A percentile compares a stretch with the other conserved stretches of the same genome.
Evolutionary conservation across 1,140 invertebrate genomes (phyloP).

Genomic region (Drosophila virilis): DNA sequence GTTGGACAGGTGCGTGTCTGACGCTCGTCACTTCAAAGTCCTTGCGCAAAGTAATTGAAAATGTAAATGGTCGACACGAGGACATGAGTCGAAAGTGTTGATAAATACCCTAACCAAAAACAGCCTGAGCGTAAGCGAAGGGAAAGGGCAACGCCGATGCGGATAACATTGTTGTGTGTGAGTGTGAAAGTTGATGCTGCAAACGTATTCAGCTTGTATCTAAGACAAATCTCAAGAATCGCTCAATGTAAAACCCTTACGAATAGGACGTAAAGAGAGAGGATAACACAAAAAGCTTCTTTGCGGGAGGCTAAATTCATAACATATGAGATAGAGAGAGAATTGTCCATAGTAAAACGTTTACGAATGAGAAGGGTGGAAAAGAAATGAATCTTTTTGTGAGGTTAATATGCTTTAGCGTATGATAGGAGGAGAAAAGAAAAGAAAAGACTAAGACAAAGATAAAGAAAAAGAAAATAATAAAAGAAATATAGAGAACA

Average conservation of each 20-base stretch:
- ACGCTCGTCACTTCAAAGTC: constrained; percentile 53
- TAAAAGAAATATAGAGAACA: no score
- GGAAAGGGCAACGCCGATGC: background rate
- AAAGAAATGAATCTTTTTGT: no score
- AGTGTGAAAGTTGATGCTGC: background rate
- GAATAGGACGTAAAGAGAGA: background rate
- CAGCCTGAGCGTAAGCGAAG: background rate
- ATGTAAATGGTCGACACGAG: constrained; percentile 72
- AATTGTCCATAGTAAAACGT: background rate
- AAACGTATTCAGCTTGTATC: no score
- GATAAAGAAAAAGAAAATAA: no score
- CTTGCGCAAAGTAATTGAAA: constrained; percentile 74
- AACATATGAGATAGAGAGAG: background rate
- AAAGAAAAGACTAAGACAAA: no score
- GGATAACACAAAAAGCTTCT: background rate
- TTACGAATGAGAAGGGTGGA: no score
- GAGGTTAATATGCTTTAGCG: no score
- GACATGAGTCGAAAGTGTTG: constrained; percentile 17
- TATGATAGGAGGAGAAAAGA: no score
- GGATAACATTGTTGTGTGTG: background rate
- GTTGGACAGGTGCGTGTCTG: constrained; percentile 63
- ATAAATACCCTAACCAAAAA: constrained; percentile 6
- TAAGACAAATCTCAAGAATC: no score
- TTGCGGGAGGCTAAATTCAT: background rate
- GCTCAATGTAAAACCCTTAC: background rate